Evolutionary conservation across 2,888 invertebrate genomes (phyloP), one percentile per base, ranked within the genome.

Genomic region (Caenorhabditis afra): DNA sequence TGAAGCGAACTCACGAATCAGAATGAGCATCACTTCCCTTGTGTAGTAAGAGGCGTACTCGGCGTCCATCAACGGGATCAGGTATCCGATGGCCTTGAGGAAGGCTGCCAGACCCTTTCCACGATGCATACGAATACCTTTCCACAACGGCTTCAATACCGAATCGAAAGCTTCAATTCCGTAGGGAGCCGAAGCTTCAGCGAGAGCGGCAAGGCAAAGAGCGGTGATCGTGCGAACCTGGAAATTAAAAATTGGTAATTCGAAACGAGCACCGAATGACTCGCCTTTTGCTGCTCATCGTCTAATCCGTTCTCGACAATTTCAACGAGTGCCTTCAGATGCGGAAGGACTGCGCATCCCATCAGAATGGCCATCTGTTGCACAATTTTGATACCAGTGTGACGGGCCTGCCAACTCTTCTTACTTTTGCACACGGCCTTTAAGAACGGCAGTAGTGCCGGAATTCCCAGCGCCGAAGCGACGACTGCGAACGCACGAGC

Each of bases 141-240:
- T 97, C 99, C 99, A 99, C 39, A 99, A 92, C 0, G 99, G 99
- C 92, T 99, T 99, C 65, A 99, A 93, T 0, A 99, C 99, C 0
- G 97, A 97, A 92, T 99, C 99, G 91, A 99, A 99, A 70, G 97
- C 98, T 91, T 99, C 99, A 90, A 99, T 99, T 92, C 99, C 99
- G 90, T 99, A 99, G 0, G 99, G 99, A 0, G 99, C 97, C 14
- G 98, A 97, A 12, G 99, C 98, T 92, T 99, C 99, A 18, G 99
- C 99, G 35, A 99, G 92, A 0, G 99, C 99, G 39, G 99, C 98
- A 89, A 99, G 94, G 14, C 98, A 98, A 89, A 99, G 92, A 29
- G 99, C 99, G 1, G 99, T 99, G 88, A 99, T 99, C 0, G 99
- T 99, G 76, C 99, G 93, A 22, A 86, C 85, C 85, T 85, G 64